Evolutionary conservation across 2,888 invertebrate species (phyloP).

Genomic region (Nymphalis urticae): DNA sequence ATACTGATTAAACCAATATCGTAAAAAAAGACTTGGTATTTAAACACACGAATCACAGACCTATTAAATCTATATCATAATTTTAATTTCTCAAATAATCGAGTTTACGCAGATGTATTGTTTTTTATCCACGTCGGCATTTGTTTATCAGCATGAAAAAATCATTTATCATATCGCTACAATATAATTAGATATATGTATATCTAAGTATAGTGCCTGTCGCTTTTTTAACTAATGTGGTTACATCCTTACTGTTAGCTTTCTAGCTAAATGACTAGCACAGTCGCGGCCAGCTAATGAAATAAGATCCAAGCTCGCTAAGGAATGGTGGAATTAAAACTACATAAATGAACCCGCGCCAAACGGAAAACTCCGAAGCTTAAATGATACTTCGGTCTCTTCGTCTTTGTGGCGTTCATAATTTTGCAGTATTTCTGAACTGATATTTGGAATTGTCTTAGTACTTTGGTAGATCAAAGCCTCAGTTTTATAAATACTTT

Average conservation of each 20-base stretch:
- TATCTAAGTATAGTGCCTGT: neutral
- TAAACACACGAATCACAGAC: too few relatives aligned
- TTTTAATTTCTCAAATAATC: too few relatives aligned
- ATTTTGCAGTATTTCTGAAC: conserved; percentile 20
- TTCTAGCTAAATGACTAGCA: conserved; percentile 73
- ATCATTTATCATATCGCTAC: too few relatives aligned
- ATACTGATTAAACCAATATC: too few relatives aligned
- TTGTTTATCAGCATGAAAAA: too few relatives aligned
- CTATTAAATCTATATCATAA: too few relatives aligned
- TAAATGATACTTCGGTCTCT: conserved; percentile 47
- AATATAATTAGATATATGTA: neutral
- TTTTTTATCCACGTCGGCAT: too few relatives aligned
- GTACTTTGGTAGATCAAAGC: neutral
- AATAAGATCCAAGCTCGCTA: conserved; percentile 76
- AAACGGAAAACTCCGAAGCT: conserved; percentile 62
- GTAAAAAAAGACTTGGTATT: too few relatives aligned
- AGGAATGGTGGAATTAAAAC: conserved; percentile 81
- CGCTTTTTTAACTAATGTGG: conserved; percentile 27
- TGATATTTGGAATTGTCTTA: neutral
- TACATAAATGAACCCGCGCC: conserved; percentile 75
- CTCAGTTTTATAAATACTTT: too few relatives aligned
- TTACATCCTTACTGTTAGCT: conserved; percentile 52
- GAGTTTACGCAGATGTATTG: too few relatives aligned
- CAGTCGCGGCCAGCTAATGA: conserved; percentile 76
- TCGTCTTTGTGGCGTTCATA: conserved; percentile 35